Base-by-base conservation (phyloP, 2,888 invertebrate species). In the Gasteruption jaculator region DNA sequence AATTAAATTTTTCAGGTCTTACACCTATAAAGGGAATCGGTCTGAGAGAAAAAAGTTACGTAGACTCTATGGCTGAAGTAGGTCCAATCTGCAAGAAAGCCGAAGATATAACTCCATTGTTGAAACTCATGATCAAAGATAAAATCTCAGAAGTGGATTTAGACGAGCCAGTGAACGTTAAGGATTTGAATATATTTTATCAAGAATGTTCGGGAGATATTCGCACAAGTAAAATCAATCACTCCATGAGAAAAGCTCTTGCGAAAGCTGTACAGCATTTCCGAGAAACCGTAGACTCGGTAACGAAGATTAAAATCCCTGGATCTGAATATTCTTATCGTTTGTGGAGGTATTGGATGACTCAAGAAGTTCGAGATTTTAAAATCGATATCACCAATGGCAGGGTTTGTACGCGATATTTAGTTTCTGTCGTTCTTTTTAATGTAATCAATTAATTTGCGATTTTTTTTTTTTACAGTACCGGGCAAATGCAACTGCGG, bases 51-150 rank as follows among this genome's bases (percentile, higher is more conserved):
- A 82, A 85, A 16, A 58, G 60, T 41, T 60, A 45, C 32, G 20
- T 75, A n/a, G 74, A 81, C 3, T 82, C 88, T 0, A 91, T 94
- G 82, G 84, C 91, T 1, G 79, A 81, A 12, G 83, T 82, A 1
- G 95, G 96, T 0, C 91, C 94, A 29, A 79, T 93, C 67, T 79
- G 85, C 44, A 80, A 85, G 33, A 83, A 83, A 66, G 81, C 85
- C 12, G 76, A 76, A 14, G 97, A 97, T 74, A 75, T 97, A 39
- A 72, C 77, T 18, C 89, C 92, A 0, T 74, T 92, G 46, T 76
- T 91, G 2, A 82, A 81, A 71, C 73, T 85, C 16, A 66, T 85
- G 2, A 67, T 79, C 0, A 82, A 75, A 0, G 73, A 78, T 11
- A 77, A 78, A 41, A 71, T 73, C 0, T 54, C 63, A 0, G 71